A percentile compares a stretch with the other conserved stretches of the same genome.
Evolutionary conservation across 2,888 invertebrate genomes (phyloP).

Genomic region (Macroteleia sp.): DNA sequence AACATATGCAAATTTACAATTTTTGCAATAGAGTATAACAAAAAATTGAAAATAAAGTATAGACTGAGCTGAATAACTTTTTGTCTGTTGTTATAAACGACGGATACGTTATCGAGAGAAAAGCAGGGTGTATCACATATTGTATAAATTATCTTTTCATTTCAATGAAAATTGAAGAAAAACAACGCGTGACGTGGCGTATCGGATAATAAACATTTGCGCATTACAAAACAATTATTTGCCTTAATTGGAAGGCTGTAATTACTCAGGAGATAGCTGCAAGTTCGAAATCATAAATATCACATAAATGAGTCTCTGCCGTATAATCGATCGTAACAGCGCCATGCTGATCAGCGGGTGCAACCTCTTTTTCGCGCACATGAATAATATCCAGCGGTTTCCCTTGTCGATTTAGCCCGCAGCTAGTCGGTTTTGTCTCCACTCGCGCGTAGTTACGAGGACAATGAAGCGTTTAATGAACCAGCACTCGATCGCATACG

Average conservation of each 20-base stretch:
- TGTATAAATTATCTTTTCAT: conserved; percentile 38
- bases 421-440: conserved; percentile 56
- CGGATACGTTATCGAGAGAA: neutral
- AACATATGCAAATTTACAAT: no score
- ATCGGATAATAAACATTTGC: conserved; percentile 20
- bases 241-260: conserved; percentile 34
- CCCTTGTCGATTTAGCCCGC: conserved; percentile 59
- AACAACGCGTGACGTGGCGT: conserved; percentile 9
- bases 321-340: conserved; percentile 38
- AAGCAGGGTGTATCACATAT: neutral
- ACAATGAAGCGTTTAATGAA: conserved; percentile 73
- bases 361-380: conserved; percentile 51
- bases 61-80: neutral
- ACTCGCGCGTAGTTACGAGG: conserved; percentile 60
- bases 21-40: neutral
- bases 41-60: neutral
- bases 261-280: conserved; percentile 35
- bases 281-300: conserved; percentile 44
- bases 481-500: conserved; percentile 56
- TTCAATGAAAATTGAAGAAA: conserved; percentile 44
- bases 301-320: conserved; percentile 36
- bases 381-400: conserved; percentile 54
- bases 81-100: conserved; percentile 9
- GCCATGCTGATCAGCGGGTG: conserved; percentile 24
- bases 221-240: conserved; percentile 24